Evolutionary conservation across 2,113 vertebrate species (phyloP), one percentile per base, ranked within the genome.

Genomic region (Myrmecophaga tridactyla): DNA sequence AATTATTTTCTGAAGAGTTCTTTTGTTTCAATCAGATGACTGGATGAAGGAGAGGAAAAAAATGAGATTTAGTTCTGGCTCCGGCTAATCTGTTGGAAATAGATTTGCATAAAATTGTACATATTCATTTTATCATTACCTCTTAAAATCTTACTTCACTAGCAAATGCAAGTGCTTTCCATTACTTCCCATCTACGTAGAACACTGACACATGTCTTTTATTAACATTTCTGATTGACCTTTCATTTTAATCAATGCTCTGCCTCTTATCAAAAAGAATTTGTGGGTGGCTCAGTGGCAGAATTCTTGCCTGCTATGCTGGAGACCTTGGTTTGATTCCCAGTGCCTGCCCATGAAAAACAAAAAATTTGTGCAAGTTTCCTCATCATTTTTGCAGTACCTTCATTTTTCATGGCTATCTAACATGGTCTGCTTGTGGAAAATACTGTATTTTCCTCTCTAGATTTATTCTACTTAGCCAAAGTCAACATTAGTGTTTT

Each of bases 211-310:
- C 15, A 60, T 72, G 56, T 62, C 34, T 48, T 81, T 88, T 18
- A 87, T 63, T 72, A 77, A 53, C 23, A 2, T 90, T 77, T 87
- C 31, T 76, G 46, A 81, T 58, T 11, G 51, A 60, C 46, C 4
- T 91, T 95, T 81, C 41, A 20, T 77, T 46, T 91, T 82, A 77
- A 90, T 84, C 80, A 76, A 72, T 86, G 34, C 25, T 58, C 73
- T 48, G 48, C 20, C 4, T 14, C 34, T 70, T 43, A 75, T 63
- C 13, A 51, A 56, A 96, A 80, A 69, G 1, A 15, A 75, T 39
- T 90, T 88, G 77, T 36, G 39, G n/a, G n/a, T n/a, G n/a, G n/a
- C n/a, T n/a, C n/a, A n/a, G n/a, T n/a, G n/a, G n/a, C n/a, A n/a
- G n/a, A n/a, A n/a, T n/a, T n/a, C n/a, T n/a, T n/a, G n/a, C n/a